phyloP scores from a whole-genome alignment of 2,797 vertebrate genomes.

The Phrynocephalus guinanensis region DNA sequence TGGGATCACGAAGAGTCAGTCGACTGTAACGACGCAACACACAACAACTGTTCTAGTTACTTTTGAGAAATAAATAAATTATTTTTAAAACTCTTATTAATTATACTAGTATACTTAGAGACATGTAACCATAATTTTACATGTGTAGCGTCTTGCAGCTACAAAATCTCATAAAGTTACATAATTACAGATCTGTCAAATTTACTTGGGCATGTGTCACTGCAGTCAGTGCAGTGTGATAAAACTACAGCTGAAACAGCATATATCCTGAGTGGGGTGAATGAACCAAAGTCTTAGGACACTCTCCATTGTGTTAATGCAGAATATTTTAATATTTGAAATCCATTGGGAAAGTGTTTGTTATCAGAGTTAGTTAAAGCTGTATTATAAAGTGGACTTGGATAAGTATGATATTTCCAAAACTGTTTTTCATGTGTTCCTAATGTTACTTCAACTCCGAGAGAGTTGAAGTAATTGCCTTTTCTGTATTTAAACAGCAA shows the following conservation, averaged over 20 bases:
- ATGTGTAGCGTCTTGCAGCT: neutral
- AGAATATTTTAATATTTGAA: neutral
- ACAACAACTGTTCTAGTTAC: neutral
- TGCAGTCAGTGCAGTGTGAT: neutral
- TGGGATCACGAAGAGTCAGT: too few relatives aligned
- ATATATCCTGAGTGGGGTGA: neutral
- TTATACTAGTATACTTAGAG: too few relatives aligned
- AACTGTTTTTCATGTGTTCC: slow-evolving; percentile 66
- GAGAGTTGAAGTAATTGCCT: slow-evolving; percentile 75
- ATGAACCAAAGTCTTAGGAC: neutral
- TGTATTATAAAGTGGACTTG: slow-evolving; percentile 68
- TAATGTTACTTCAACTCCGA: slow-evolving; percentile 69
- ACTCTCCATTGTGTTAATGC: neutral
- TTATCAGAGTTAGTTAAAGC: slow-evolving; percentile 41
- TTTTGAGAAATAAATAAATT: neutral
- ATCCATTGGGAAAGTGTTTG: neutral
- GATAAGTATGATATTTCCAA: slow-evolving; percentile 83
- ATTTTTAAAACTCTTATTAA: neutral
- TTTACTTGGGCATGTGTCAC: neutral
- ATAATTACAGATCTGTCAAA: neutral
- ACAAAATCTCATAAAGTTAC: neutral
- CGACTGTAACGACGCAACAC: too few relatives aligned
- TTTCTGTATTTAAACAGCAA: slow-evolving; percentile 80
- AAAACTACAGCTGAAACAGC: neutral
- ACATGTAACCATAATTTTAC: too few relatives aligned